Evolutionary conservation across 2,113 vertebrate species (phyloP), one percentile per base, ranked within the genome.

Genomic region (human): DNA sequence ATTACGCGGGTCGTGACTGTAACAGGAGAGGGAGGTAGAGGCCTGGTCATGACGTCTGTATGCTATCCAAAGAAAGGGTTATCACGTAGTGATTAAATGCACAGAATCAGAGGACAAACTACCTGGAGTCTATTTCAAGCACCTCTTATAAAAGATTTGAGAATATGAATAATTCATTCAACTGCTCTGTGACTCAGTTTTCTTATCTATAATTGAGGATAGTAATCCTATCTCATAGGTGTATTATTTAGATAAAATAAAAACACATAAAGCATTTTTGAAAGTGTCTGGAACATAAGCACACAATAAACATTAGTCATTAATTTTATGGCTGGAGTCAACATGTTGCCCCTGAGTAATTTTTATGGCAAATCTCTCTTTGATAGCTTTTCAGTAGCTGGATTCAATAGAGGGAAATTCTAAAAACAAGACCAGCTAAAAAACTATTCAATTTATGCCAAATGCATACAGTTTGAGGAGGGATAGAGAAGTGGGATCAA

Each of bases 81-180:
- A 30, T 35, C 40, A 35, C 6, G 2, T 13, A 32, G 12, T 48
- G 5, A 52, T 30, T 48, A 25, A 80, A 95, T 61, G 23, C 22
- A 81, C 38, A 32, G 9, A 7, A 32, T 32, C 50, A 57, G 6
- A 14, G 85, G 27, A 66, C 35, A 89, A 81, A 96, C 11, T 45
- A 78, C 52, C 2, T 80, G 11, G 5, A 94, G 11, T 25, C 5
- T 25, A 38, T n/a, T 76, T 14, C 2, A 84, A 38, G 22, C 3
- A 55, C 8, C 11, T 70, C 23, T 76, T 40, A 93, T 73, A 94
- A 52, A n/a, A 86, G 6, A 89, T 30, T 81, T 88, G 72, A 72
- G 17, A 68, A n/a, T 55, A 91, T 18, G 1, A 6, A n/a, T 66
- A 35, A 93, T 57, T 59, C 68, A 80, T 48, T 52, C 66, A 81